Percentiles rank a stretch among this genome's conserved stretches.
Evolutionary conservation across 92 coral and sea anemone species (phyloP).

Genomic region (Bergia sp.): DNA sequence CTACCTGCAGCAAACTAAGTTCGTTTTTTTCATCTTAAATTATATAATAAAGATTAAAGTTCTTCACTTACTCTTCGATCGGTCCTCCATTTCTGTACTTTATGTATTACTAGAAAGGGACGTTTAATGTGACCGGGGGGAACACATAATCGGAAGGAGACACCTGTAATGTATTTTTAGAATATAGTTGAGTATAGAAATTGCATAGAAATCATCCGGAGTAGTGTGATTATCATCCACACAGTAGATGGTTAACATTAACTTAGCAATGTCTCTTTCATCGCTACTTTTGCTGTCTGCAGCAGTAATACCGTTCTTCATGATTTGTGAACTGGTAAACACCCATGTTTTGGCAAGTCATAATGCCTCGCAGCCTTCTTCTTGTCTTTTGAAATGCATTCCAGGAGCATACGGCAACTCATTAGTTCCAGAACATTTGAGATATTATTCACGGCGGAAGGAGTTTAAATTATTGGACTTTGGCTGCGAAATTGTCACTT

Average conservation of each 20-base stretch:
- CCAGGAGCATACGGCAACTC: not conserved
- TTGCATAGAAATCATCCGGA: not conserved
- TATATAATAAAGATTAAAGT: not conserved
- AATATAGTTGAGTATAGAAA: not conserved
- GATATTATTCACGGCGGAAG: not conserved
- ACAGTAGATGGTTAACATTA: not conserved
- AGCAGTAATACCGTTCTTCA: not conserved
- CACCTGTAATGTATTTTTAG: too few relatives aligned
- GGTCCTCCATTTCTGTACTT: not conserved
- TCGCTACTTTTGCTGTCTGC: not conserved
- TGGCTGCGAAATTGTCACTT: not conserved
- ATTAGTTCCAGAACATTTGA: not conserved
- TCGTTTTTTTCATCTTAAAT: not conserved
- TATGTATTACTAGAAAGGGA: too few relatives aligned
- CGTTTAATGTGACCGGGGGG: too few relatives aligned
- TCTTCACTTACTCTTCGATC: not conserved
- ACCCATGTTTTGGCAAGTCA: not conserved
- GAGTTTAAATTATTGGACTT: not conserved
- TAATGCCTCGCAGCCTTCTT: not conserved
- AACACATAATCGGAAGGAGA: too few relatives aligned
- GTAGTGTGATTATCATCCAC: not conserved
- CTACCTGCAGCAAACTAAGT: not conserved
- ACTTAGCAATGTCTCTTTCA: not conserved
- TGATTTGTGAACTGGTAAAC: not conserved
- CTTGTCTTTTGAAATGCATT: not conserved